Evolutionary conservation across 1,140 invertebrate species (phyloP).

Genomic region (Drosophila jambulina): DNA sequence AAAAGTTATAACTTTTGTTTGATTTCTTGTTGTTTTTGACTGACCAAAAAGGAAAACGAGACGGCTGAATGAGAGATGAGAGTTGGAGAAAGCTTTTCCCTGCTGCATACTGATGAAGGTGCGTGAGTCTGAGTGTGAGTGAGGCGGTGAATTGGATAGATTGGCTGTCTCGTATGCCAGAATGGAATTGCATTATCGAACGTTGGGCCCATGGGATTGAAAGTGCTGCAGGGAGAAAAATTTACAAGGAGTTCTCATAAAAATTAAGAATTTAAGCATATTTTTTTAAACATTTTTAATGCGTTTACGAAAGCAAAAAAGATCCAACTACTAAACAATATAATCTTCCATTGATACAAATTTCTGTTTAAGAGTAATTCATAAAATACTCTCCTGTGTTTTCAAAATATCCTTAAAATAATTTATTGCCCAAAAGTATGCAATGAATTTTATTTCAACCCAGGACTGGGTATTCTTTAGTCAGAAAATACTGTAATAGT

Average conservation of each 20-base stretch:
- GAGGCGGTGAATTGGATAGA: conserved; percentile 68
- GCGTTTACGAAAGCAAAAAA: background rate
- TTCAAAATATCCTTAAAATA: no score
- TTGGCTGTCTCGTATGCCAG: conserved; percentile 79
- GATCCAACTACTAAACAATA: background rate
- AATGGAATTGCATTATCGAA: conserved; percentile 79
- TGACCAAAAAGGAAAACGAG: conserved; percentile 36
- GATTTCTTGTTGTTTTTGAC: conserved; percentile 22
- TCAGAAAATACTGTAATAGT: background rate
- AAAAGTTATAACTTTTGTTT: conserved; percentile 77
- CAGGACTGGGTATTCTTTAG: background rate
- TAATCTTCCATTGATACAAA: background rate
- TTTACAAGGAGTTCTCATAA: background rate
- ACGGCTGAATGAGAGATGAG: conserved; percentile 18
- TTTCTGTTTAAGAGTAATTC: background rate
- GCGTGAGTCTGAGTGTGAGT: conserved; percentile 26
- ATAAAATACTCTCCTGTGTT: no score
- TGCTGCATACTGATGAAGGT: conserved; percentile 77
- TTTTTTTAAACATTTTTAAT: background rate
- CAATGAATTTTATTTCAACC: background rate
- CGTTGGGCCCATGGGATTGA: conserved; percentile 53
- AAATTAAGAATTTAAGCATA: background rate
- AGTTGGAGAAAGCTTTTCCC: conserved; percentile 64
- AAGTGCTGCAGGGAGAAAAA: conserved; percentile 6
- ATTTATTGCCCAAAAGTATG: background rate